A percentile compares a stretch with the other conserved stretches of the same genome.
These are phyloP conservation scores for Chrysolina oricalcia DNA, from an alignment of 2,888 invertebrate genomes.

Conservation along the genomic window DNA sequence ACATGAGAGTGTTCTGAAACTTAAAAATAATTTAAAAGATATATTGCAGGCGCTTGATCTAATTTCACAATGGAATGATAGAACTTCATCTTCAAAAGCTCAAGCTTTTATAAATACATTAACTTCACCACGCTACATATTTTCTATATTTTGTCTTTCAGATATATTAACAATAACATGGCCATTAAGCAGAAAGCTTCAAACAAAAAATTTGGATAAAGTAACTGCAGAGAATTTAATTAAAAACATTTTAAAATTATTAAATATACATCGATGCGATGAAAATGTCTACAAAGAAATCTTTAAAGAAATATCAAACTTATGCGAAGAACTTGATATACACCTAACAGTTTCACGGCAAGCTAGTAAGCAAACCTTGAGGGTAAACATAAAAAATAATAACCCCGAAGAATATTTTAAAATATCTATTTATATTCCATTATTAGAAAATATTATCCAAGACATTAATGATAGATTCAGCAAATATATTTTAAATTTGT, in stretches of 20 bases:
- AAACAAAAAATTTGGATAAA: constrained; percentile 19
- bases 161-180: constrained; percentile 15
- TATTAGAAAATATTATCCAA: too few species aligned
- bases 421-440: too few species aligned
- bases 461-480: too few species aligned
- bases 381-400: too few species aligned
- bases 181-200: constrained; percentile 20
- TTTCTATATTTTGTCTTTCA: constrained; percentile 21
- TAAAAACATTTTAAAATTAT: background rate
- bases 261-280: background rate
- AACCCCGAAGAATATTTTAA: too few species aligned
- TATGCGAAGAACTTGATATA: constrained; percentile 14
- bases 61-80: constrained; percentile 33
- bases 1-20: constrained; percentile 4
- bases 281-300: constrained; percentile 7
- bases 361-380: too few species aligned
- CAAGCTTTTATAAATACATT: constrained; percentile 24
- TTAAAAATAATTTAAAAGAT: constrained; percentile 26
- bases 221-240: constrained; percentile 15
- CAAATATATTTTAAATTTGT: too few species aligned
- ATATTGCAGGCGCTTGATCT: constrained; percentile 26
- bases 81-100: constrained; percentile 27
- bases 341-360: background rate
- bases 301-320: constrained; percentile 14
- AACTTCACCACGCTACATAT: constrained; percentile 22